These are phyloP conservation scores for Onthophagus sagittarius DNA, from an alignment of 2,888 invertebrate species.

Conservation along the genomic window DNA sequence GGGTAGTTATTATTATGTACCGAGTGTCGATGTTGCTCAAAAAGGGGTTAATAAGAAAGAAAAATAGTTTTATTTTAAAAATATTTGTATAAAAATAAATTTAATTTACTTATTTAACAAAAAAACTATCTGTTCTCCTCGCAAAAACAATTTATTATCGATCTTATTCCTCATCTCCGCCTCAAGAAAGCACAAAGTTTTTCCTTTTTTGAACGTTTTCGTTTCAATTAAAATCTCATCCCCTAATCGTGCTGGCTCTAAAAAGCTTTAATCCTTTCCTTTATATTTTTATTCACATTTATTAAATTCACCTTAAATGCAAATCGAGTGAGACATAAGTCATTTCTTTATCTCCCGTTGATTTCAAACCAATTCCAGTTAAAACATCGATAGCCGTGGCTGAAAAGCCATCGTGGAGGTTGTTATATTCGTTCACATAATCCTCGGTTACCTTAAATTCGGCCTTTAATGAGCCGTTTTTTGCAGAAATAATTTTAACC, in stretches of 20 bases:
- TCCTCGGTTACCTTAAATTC: background rate
- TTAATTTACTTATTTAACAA: background rate
- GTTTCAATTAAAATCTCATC: conserved; percentile 78
- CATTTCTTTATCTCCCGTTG: background rate
- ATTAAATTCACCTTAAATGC: background rate
- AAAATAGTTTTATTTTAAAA: background rate
- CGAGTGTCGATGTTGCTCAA: background rate
- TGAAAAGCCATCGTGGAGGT: conserved; percentile 1
- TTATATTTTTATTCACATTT: background rate
- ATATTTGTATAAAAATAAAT: background rate
- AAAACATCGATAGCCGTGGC: conserved; percentile 3
- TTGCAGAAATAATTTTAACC: conserved; percentile 4
- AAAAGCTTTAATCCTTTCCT: conserved; percentile 55
- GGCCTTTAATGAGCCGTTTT: background rate
- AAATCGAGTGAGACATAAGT: background rate
- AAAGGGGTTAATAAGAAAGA: background rate
- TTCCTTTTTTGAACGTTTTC: conserved; percentile 70
- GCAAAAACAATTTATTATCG: conserved; percentile 70
- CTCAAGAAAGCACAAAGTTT: conserved; percentile 75
- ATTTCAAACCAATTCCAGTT: background rate
- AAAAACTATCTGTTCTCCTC: conserved; percentile 63
- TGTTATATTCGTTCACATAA: background rate
- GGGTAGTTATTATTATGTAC: background rate
- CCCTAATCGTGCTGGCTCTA: conserved; percentile 72
- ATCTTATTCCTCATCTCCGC: conserved; percentile 74